Evolutionary conservation across 1,140 invertebrate genomes (phyloP).

Genomic region (Teleogryllus occipitalis): DNA sequence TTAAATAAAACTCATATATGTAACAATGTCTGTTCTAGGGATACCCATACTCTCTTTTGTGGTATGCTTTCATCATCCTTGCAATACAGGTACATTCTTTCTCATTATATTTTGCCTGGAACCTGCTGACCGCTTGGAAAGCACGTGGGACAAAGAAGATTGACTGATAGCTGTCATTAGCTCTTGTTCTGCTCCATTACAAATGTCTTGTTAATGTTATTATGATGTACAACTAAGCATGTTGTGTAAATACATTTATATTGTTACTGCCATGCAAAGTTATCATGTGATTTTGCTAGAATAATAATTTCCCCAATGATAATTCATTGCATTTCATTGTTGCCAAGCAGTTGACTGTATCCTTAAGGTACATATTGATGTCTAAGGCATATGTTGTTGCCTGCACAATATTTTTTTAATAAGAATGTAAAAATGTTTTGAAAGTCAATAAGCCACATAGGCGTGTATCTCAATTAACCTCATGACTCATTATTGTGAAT

Average conservation of each 20-base stretch:
- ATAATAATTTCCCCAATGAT: slow-evolving; percentile 1
- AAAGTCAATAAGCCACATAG: no score
- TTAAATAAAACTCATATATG: not conserved
- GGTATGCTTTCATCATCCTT: slow-evolving; percentile 85
- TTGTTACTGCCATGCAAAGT: not conserved
- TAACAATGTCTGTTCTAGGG: slow-evolving; percentile 48
- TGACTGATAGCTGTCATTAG: slow-evolving; percentile 8
- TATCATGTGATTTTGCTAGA: not conserved
- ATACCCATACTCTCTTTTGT: slow-evolving; percentile 84
- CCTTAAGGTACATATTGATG: no score
- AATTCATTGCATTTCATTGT: not conserved
- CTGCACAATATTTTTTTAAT: no score
- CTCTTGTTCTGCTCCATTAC: not conserved
- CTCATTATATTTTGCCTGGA: slow-evolving; percentile 80
- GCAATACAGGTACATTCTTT: slow-evolving; percentile 87
- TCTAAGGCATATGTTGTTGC: no score
- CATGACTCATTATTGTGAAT: no score
- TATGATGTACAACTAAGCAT: not conserved
- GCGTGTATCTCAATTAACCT: no score
- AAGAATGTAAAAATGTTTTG: no score
- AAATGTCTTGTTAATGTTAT: not conserved
- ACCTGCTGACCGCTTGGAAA: slow-evolving; percentile 80
- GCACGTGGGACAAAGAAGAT: slow-evolving; percentile 52
- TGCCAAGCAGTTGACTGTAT: no score
- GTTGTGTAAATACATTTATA: slow-evolving; percentile 1